These are phyloP conservation scores for Charaxes varanes DNA, from an alignment of 1,140 invertebrate genomes.

Conservation along the genomic window DNA sequence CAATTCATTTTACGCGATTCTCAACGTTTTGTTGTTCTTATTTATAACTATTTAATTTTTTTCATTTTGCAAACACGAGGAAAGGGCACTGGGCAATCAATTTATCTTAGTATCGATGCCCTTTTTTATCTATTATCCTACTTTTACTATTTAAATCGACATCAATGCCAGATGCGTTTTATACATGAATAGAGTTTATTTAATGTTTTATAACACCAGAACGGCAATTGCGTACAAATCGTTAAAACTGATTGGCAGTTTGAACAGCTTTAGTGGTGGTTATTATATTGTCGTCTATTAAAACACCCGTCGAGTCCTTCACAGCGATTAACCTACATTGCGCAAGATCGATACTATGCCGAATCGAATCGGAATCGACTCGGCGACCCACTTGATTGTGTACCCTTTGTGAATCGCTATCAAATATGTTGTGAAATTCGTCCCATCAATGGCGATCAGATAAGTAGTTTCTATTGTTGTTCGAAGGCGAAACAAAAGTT, in stretches of 20 bases:
- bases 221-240: too few relatives aligned
- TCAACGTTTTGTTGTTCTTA: too few relatives aligned
- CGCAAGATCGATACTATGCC: conserved; percentile 48
- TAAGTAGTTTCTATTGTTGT: conserved; percentile 25
- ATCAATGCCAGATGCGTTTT: too few relatives aligned
- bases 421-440: conserved; percentile 44
- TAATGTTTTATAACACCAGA: too few relatives aligned
- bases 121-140: too few relatives aligned
- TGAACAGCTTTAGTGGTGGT: neutral
- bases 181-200: too few relatives aligned
- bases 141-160: too few relatives aligned
- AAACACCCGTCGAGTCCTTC: conserved; percentile 38
- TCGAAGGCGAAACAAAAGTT: conserved; percentile 18
- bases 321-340: conserved; percentile 51
- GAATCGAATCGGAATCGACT: conserved; percentile 48
- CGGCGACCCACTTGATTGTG: conserved; percentile 36
- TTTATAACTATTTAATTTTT: too few relatives aligned
- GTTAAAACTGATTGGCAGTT: neutral
- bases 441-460: conserved; percentile 38
- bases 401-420: conserved; percentile 32
- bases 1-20: too few relatives aligned
- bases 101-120: too few relatives aligned
- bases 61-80: too few relatives aligned
- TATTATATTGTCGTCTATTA: neutral
- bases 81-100: too few relatives aligned